Conservation (phyloP, 2,888 invertebrate species). For the Xanthorhoe spadicearia region DNA sequence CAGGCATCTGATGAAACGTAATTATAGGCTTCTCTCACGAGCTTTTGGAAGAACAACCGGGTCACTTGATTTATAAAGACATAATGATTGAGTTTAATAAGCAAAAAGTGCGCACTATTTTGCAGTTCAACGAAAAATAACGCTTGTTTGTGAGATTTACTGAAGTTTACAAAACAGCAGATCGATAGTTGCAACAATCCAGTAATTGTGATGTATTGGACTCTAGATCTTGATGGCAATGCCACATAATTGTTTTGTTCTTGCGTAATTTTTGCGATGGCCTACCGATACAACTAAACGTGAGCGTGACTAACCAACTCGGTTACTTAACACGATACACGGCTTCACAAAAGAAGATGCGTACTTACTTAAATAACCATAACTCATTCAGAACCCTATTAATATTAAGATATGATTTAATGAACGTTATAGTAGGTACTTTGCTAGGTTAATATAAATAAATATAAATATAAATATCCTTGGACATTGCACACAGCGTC, state of each 20-base stretch:
- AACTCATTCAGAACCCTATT: conserved; percentile 71
- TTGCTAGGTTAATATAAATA: conserved; percentile 62
- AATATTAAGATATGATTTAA: conserved; percentile 71
- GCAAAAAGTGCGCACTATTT: neutral
- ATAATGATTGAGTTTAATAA: neutral
- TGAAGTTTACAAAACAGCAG: conserved; percentile 8
- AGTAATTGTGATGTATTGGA: conserved; percentile 23
- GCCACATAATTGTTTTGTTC: conserved; percentile 53
- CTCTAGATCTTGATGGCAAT: conserved; percentile 41
- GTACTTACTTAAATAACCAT: conserved; percentile 66
- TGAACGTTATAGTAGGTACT: conserved; percentile 58
- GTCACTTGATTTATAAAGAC: conserved; percentile 1
- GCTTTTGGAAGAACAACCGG: conserved; percentile 20
- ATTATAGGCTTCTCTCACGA: conserved; percentile 29
- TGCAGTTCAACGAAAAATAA: neutral
- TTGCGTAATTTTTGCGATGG: conserved; percentile 71
- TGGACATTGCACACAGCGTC: too few relatives aligned
- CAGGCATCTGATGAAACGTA: conserved; percentile 42
- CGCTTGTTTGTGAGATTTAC: neutral
- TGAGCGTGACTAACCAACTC: conserved; percentile 78
- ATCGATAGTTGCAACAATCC: conserved; percentile 18
- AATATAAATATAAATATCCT: too few relatives aligned
- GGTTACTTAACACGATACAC: conserved; percentile 69
- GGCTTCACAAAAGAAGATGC: conserved; percentile 68
- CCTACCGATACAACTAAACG: conserved; percentile 69